Evolutionary conservation across 2,888 invertebrate genomes (phyloP).

Genomic region (Lamproptera curius): DNA sequence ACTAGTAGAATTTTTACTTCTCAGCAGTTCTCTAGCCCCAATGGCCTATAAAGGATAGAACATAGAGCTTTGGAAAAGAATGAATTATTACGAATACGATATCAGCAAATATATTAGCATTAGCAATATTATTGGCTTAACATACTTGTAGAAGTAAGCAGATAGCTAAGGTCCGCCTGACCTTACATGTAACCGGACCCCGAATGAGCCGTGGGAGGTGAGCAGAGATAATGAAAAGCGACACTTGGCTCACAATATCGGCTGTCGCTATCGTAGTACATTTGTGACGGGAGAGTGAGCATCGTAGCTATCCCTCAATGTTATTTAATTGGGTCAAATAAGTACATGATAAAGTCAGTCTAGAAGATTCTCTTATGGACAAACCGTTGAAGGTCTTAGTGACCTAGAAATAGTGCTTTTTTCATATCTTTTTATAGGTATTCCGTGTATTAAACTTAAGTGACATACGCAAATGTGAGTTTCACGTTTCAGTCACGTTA

Average conservation of each 20-base stretch:
- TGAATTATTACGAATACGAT: not conserved
- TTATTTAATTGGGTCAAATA: too few relatives aligned
- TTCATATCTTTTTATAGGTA: too few relatives aligned
- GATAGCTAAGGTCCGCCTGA: conserved; percentile 4
- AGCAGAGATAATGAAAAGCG: conserved; percentile 14
- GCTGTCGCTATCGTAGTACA: conserved; percentile 9
- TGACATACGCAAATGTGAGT: too few relatives aligned
- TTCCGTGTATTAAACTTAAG: too few relatives aligned
- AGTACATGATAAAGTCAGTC: too few relatives aligned
- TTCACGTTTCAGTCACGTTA: too few relatives aligned
- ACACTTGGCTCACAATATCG: conserved; percentile 11
- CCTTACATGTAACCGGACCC: conserved; percentile 14
- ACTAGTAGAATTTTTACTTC: not conserved
- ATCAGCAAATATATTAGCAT: not conserved
- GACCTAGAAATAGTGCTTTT: too few relatives aligned
- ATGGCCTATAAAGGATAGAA: not conserved
- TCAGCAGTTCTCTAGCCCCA: too few relatives aligned
- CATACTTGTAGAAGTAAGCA: not conserved
- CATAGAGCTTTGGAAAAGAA: not conserved
- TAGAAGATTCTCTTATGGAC: too few relatives aligned
- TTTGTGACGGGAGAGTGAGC: conserved; percentile 7
- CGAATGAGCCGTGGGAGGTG: conserved; percentile 16
- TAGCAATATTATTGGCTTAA: too few relatives aligned
- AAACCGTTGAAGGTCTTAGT: too few relatives aligned
- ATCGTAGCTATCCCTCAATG: too few relatives aligned